Evolutionary conservation across 2,797 vertebrate species (phyloP).

Genomic region (Pempheris klunzingeri): DNA sequence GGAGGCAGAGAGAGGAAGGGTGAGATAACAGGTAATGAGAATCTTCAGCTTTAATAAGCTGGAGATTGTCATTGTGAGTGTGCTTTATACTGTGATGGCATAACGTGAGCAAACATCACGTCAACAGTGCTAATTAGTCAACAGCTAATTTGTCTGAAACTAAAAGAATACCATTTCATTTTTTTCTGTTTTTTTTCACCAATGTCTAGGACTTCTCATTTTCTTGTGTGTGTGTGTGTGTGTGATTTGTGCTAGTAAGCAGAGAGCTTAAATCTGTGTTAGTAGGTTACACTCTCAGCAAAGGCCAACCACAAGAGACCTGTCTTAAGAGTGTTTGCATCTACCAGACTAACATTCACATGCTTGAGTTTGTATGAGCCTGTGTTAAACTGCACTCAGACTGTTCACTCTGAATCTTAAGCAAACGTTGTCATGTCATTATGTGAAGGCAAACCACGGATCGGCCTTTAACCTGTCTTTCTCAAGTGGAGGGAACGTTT

Average conservation of each 20-base stretch:
- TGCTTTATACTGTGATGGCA: neutral
- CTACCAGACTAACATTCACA: constrained; percentile 7
- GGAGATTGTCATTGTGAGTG: neutral
- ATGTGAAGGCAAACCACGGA: too few species aligned
- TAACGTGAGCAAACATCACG: neutral
- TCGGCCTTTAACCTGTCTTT: too few species aligned
- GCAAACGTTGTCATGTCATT: too few species aligned
- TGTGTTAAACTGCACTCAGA: neutral
- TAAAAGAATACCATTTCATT: neutral
- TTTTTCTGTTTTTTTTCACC: too few species aligned
- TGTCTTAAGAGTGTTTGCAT: constrained; percentile 42
- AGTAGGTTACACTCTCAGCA: constrained; percentile 78
- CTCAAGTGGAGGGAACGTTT: too few species aligned
- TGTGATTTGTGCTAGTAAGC: constrained; percentile 48
- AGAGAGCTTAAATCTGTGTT: constrained; percentile 66
- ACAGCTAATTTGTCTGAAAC: neutral
- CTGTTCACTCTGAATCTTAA: too few species aligned
- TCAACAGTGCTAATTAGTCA: neutral
- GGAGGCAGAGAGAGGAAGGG: constrained; percentile 11
- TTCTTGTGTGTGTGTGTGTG: neutral
- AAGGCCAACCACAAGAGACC: constrained; percentile 66
- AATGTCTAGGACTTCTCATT: too few species aligned
- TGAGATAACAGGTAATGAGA: neutral
- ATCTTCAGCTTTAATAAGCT: neutral
- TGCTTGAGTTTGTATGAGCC: constrained; percentile 1